A percentile compares a stretch with the other conserved stretches of the same genome.
Conservation (phyloP, 2,113 vertebrate species). For the Polypterus bichir region DNA sequence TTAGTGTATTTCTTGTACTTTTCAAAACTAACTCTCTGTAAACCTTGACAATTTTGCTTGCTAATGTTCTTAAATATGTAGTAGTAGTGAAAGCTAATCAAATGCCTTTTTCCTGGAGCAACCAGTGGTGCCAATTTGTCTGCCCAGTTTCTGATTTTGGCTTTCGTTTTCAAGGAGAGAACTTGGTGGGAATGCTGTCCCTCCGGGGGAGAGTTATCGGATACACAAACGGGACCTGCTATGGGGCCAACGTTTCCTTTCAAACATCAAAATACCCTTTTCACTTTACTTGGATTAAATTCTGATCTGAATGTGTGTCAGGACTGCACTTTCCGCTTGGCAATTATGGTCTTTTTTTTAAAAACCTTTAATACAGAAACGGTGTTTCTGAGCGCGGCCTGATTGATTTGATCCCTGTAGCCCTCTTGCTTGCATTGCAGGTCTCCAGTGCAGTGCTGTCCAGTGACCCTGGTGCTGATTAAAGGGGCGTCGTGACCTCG, state of each 20-base stretch:
- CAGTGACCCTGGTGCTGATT: conserved; percentile 79
- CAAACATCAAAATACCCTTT: conserved; percentile 30
- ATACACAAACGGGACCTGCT: conserved; percentile 49
- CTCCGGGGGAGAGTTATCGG: conserved; percentile 50
- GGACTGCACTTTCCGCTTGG: conserved; percentile 33
- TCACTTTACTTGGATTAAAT: conserved; percentile 28
- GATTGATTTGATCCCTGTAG: not conserved
- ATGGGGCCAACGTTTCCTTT: conserved; percentile 49
- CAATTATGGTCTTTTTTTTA: conserved; percentile 30
- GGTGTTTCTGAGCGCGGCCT: not conserved
- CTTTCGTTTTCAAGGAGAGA: conserved; percentile 36
- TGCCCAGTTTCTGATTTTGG: conserved; percentile 54
- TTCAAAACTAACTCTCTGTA: too few species aligned
- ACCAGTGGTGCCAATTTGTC: conserved; percentile 64
- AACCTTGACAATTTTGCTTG: too few species aligned
- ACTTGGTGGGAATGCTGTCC: conserved; percentile 44
- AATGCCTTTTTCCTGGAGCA: not conserved
- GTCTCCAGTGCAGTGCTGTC: conserved; percentile 54
- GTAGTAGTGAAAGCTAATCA: not conserved
- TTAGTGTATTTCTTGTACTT: too few species aligned
- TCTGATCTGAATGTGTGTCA: conserved; percentile 40
- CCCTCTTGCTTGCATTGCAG: conserved; percentile 22
- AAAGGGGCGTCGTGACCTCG: conserved; percentile 58
- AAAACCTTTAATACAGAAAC: not conserved
- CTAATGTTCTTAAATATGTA: not conserved